These are phyloP conservation scores for Podocnemis expansa DNA, from an alignment of 2,113 vertebrate species.

Conservation along the genomic window DNA sequence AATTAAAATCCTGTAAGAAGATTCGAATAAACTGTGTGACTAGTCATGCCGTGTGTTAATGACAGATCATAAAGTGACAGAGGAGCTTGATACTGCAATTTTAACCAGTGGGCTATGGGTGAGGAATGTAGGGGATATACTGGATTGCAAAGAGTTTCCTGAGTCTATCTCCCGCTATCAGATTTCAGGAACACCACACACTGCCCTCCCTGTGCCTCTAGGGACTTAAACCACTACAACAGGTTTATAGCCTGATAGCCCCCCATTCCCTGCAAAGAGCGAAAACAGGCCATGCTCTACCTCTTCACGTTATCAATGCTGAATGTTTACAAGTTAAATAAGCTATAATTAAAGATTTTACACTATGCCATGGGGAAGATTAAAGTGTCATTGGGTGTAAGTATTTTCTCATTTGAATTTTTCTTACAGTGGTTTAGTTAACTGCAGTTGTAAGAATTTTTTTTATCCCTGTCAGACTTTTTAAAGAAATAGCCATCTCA, in stretches of 20 bases:
- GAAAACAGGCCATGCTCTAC: background rate
- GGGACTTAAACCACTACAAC: background rate
- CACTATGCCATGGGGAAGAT: background rate
- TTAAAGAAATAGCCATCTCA: constrained; percentile 6
- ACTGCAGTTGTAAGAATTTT: constrained; percentile 7
- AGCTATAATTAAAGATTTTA: background rate
- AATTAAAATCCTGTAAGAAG: background rate
- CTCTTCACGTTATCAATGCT: background rate
- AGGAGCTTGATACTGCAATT: background rate
- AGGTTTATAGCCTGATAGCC: background rate
- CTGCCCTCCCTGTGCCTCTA: background rate
- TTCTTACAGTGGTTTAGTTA: background rate
- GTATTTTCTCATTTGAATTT: constrained; percentile 27
- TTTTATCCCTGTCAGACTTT: background rate
- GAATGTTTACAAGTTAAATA: background rate
- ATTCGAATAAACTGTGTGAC: background rate
- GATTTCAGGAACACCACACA: background rate
- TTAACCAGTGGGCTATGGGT: background rate
- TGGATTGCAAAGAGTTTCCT: background rate
- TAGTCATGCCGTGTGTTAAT: background rate
- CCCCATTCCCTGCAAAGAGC: background rate
- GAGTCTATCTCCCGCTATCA: background rate
- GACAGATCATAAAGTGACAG: background rate
- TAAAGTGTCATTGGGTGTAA: background rate
- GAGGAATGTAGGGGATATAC: background rate